phyloP scores from a whole-genome alignment of 2,888 invertebrate species.

The Conops quadrifasciatus region DNA sequence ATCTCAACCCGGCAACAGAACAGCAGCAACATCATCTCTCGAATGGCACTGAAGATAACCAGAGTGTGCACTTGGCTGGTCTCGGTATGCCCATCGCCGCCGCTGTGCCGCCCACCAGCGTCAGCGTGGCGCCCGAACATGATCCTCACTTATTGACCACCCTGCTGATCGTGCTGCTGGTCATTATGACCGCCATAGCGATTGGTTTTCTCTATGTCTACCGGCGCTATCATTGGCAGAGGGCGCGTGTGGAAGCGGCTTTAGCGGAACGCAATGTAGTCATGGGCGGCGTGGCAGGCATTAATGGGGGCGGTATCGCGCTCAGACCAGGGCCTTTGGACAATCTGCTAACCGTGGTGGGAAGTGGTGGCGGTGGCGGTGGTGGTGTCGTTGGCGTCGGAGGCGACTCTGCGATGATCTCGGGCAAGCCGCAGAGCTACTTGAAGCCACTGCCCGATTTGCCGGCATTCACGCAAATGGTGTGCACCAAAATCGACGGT shows the following conservation, averaged over 20 bases:
- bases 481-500: conserved; percentile 60
- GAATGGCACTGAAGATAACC: conserved; percentile 41
- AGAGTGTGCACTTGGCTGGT: conserved; percentile 51
- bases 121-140: conserved; percentile 46
- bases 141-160: conserved; percentile 57
- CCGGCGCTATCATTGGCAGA: conserved; percentile 53
- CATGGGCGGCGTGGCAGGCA: conserved; percentile 14
- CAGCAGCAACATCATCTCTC: conserved; percentile 46
- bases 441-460: conserved; percentile 61
- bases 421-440: conserved; percentile 51
- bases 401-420: conserved; percentile 22
- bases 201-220: conserved; percentile 60
- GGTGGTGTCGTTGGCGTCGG: conserved; percentile 7
- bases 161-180: conserved; percentile 55
- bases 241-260: conserved; percentile 52
- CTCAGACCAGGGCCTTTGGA: background rate
- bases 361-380: background rate
- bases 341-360: background rate
- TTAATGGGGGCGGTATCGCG: conserved; percentile 25
- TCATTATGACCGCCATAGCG: conserved; percentile 56
- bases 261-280: conserved; percentile 44
- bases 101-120: conserved; percentile 12
- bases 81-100: conserved; percentile 41
- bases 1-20: background rate
- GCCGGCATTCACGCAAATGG: conserved; percentile 55